Evolutionary conservation across 2,797 vertebrate genomes (phyloP).

Genomic region (Bradypodion ventrale): DNA sequence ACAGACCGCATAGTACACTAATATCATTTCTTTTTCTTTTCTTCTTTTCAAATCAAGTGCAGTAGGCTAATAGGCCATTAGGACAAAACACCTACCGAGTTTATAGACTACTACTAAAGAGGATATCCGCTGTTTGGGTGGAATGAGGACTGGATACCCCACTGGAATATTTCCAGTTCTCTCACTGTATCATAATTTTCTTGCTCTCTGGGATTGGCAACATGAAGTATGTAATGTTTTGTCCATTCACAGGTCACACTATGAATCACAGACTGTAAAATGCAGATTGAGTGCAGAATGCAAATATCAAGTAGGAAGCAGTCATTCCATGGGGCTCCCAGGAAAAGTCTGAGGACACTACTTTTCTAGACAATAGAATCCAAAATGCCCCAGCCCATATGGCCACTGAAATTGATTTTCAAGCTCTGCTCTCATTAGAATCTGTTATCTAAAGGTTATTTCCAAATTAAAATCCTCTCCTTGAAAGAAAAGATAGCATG

Average conservation of each 20-base stretch:
- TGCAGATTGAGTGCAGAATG: neutral
- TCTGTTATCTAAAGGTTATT: neutral
- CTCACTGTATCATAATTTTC: neutral
- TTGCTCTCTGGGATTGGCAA: neutral
- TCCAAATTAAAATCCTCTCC: neutral
- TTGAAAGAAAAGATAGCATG: neutral
- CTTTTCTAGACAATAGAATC: no score
- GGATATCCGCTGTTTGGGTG: slow-evolving; percentile 6
- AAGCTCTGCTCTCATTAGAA: no score
- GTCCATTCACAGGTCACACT: neutral
- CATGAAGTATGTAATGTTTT: neutral
- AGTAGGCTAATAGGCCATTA: slow-evolving; percentile 18
- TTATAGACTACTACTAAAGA: neutral
- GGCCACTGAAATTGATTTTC: no score
- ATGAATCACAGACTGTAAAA: neutral
- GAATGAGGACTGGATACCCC: neutral
- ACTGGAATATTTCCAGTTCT: slow-evolving; percentile 2
- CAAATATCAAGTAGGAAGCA: neutral
- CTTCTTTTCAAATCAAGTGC: neutral
- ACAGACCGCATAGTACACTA: neutral
- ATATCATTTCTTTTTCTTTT: neutral
- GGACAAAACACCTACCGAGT: slow-evolving; percentile 9
- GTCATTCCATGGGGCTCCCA: neutral
- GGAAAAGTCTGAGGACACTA: no score
- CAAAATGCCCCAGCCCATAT: no score